These are phyloP conservation scores for Sitta carolinensis DNA, from an alignment of 2,797 vertebrate species.

Conservation along the genomic window DNA sequence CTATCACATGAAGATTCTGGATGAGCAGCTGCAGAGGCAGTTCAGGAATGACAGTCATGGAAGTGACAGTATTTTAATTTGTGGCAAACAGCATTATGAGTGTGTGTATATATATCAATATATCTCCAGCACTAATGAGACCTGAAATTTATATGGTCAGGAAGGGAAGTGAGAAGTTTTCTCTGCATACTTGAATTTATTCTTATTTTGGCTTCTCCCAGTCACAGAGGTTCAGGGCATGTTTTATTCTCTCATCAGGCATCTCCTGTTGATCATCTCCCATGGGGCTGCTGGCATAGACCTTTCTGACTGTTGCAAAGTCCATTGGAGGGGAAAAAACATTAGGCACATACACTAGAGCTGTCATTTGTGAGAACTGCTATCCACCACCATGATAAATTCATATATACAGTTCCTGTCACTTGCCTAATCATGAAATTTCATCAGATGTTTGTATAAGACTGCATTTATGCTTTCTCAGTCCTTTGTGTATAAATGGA, in stretches of 20 bases:
- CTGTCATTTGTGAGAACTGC: not conserved
- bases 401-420: not conserved
- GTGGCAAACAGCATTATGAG: not conserved
- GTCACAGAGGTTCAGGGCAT: not conserved
- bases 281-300: not conserved
- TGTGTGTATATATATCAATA: not conserved
- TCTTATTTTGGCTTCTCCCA: not conserved
- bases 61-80: not conserved
- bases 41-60: not conserved
- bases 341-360: not conserved
- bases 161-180: not conserved
- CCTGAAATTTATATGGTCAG: not conserved
- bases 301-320: not conserved
- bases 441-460: not conserved
- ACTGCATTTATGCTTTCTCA: constrained; percentile 6
- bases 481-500: not conserved
- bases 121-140: not conserved
- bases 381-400: not conserved
- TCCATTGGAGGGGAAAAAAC: not conserved
- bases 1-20: not conserved
- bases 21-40: not conserved
- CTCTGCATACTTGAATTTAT: not conserved
- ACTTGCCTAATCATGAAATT: constrained; percentile 5
- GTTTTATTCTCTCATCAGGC: not conserved
- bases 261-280: not conserved